phyloP scores from a whole-genome alignment of 2,113 vertebrate species.

The human (Homo sapiens) region DNA sequence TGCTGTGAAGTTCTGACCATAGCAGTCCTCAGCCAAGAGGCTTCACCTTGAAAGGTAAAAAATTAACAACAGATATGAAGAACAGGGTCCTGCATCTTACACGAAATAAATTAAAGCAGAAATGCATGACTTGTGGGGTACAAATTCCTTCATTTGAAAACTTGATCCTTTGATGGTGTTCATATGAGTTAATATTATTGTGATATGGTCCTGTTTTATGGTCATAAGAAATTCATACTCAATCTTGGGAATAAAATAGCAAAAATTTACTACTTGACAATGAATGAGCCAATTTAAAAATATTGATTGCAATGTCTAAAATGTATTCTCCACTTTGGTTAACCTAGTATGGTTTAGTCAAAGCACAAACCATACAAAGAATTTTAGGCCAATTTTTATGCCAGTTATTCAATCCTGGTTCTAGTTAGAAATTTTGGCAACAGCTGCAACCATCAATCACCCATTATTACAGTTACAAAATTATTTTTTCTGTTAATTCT shows the following conservation, averaged over 20 bases:
- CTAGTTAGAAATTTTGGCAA: conserved; percentile 21
- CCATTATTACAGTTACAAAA: neutral
- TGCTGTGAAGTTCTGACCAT: neutral
- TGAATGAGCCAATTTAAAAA: neutral
- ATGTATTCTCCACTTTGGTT: neutral
- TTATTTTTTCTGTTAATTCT: neutral
- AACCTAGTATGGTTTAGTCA: neutral
- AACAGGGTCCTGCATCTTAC: neutral
- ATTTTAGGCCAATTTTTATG: neutral
- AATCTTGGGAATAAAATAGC: neutral
- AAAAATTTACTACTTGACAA: neutral
- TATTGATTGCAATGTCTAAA: neutral
- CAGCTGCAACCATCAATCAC: neutral
- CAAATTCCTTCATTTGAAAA: neutral
- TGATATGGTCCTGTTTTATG: neutral
- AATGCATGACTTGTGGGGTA: neutral
- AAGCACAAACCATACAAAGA: neutral
- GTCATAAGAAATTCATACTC: conserved; percentile 1
- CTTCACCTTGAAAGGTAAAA: neutral
- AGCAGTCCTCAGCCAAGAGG: neutral
- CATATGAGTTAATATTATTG: neutral
- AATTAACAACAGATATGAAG: neutral
- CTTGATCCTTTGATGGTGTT: neutral
- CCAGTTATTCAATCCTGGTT: neutral
- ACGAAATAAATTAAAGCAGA: neutral